A percentile compares a stretch with the other conserved stretches of the same genome.
phyloP scores from a whole-genome alignment of 2,888 invertebrate genomes.

The Tigriopus californicus region DNA sequence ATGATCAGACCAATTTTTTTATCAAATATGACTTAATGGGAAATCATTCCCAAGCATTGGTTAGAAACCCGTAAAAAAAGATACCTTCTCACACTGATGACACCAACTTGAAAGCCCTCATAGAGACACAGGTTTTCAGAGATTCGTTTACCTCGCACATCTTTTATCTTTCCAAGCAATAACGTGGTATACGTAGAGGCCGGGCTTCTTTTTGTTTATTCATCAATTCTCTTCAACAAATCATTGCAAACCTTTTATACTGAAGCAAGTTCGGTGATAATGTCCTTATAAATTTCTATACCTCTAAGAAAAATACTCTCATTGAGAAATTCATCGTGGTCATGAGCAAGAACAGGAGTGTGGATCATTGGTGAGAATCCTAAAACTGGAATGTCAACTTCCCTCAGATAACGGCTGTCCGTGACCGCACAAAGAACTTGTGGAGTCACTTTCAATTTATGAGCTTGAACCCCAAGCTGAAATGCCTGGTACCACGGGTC shows the following conservation, averaged over 20 bases:
- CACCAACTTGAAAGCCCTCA: too few relatives aligned
- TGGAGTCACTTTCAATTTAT: background rate
- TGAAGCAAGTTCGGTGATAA: slow-evolving; percentile 42
- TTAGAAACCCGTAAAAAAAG: too few relatives aligned
- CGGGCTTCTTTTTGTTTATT: too few relatives aligned
- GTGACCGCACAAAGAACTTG: slow-evolving; percentile 36
- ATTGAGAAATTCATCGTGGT: slow-evolving; percentile 69
- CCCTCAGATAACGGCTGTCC: slow-evolving; percentile 28
- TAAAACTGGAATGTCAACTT: slow-evolving; percentile 57
- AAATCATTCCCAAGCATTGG: too few relatives aligned
- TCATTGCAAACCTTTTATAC: background rate
- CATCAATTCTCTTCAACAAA: too few relatives aligned
- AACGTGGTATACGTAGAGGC: too few relatives aligned
- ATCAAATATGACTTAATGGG: too few relatives aligned
- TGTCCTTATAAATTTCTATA: slow-evolving; percentile 52
- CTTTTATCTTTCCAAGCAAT: too few relatives aligned
- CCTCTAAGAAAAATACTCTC: slow-evolving; percentile 58
- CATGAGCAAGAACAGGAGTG: slow-evolving; percentile 67
- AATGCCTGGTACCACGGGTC: slow-evolving; percentile 32
- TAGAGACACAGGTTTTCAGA: too few relatives aligned
- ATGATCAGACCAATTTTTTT: too few relatives aligned
- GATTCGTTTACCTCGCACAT: too few relatives aligned
- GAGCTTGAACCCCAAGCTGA: slow-evolving; percentile 27
- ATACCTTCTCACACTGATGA: too few relatives aligned
- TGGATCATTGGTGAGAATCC: slow-evolving; percentile 79